Evolutionary conservation across 2,113 vertebrate species (phyloP).

Genomic region (Danionella cerebrum): DNA sequence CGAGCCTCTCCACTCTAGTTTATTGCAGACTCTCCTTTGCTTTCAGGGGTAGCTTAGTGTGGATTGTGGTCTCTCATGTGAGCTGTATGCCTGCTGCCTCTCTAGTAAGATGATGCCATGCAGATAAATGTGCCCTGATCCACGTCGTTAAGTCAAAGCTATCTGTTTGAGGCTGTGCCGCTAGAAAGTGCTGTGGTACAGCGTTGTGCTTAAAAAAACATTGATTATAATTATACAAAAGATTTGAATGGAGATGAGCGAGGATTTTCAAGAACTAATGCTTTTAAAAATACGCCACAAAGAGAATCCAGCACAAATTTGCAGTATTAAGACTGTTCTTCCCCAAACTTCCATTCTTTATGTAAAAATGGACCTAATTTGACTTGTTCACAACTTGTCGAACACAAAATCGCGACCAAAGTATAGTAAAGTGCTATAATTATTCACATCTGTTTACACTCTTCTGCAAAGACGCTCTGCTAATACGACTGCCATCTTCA

Average conservation of each 20-base stretch:
- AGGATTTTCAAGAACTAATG: too few species aligned
- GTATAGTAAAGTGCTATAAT: constrained; percentile 53
- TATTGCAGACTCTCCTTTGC: constrained; percentile 48
- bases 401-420: constrained; percentile 39
- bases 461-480: constrained; percentile 28
- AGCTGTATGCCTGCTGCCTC: background rate
- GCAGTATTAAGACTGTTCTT: too few species aligned
- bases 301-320: too few species aligned
- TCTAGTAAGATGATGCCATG: constrained; percentile 16
- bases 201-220: too few species aligned
- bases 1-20: constrained; percentile 43
- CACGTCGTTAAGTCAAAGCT: constrained; percentile 27
- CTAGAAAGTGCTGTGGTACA: too few species aligned
- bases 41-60: constrained; percentile 39
- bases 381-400: constrained; percentile 28
- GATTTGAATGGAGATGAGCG: too few species aligned
- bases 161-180: too few species aligned
- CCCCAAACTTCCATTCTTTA: too few species aligned
- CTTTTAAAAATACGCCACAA: too few species aligned
- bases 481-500: constrained; percentile 50
- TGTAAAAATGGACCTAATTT: too few species aligned
- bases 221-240: too few species aligned
- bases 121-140: constrained; percentile 15
- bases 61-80: constrained; percentile 14
- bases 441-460: constrained; percentile 56